Base-by-base conservation (phyloP, 1,140 invertebrate genomes). In the Drosophila pseudoananassae region DNA sequence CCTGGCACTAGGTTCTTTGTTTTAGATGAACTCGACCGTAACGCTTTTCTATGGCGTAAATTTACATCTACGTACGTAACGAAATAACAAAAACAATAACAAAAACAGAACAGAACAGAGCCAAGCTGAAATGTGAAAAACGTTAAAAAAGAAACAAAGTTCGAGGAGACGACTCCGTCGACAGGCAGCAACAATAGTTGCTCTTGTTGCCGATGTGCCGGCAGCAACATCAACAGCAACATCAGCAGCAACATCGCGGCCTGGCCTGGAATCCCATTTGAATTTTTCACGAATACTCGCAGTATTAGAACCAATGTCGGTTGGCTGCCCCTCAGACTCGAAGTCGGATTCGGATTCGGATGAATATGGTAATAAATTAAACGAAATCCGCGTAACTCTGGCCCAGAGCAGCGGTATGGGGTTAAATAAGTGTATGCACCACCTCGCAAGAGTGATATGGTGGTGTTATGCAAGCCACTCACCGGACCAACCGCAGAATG, bases 301-400 rank as follows among this genome's bases (percentile, higher is more conserved):
- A 12, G 36, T 25, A 45, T 20, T 38, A 23, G 10, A 70, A 50
- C 65, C 84, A 88, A 85, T 89, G 81, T 61, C 77, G 74, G 50
- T 69, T 49, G 50, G 57, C 54, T 89, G 79, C 84, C 76, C 84
- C 9, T 33, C 31, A 9, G 3, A 33, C 9, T 33, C 31, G 31
- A 9, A 36, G 12, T 36, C 33, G 33, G 33, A 10, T 33, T 9
- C 31, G 31, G 31, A 10, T 79, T 89, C 84, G 69, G 33, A 79
- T 89, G 85, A 90, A 90, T 90, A 89, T 89, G 85, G 74, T 89
- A 90, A 89, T 89, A 89, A 89, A 89, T 89, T 89, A 89, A 90
- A 73, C 61, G 69, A 80, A 84, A 89, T 88, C 75, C 60, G 57
- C 70, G 51, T 47, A 55, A 49, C 38, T 57, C 27, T 23, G 20